These are phyloP conservation scores for Musca domestica DNA, from an alignment of 1,140 invertebrate genomes.

Conservation along the genomic window DNA sequence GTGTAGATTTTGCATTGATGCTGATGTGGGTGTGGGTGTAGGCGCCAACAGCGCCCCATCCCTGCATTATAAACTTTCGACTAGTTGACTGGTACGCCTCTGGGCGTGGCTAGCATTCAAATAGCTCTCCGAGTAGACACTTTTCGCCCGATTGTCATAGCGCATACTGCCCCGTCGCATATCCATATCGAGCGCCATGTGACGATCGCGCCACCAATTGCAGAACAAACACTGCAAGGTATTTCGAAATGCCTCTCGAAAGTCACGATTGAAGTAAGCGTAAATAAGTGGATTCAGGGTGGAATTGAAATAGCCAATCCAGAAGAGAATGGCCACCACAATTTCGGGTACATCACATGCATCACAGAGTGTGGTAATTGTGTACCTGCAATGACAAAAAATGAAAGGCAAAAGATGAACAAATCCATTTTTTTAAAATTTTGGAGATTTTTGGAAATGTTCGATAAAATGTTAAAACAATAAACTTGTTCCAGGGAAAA, in stretches of 20 bases:
- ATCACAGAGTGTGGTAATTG: slow-evolving; percentile 77
- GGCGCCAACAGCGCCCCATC: slow-evolving; percentile 49
- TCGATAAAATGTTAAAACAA: too few relatives aligned
- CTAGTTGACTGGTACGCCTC: slow-evolving; percentile 47
- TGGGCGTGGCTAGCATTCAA: slow-evolving; percentile 53
- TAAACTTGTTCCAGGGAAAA: too few relatives aligned
- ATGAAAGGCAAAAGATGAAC: too few relatives aligned
- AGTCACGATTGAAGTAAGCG: slow-evolving; percentile 98
- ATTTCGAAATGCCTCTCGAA: slow-evolving; percentile 95
- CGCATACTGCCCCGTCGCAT: slow-evolving; percentile 65
- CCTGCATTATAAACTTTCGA: slow-evolving; percentile 54
- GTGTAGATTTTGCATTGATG: slow-evolving; percentile 24
- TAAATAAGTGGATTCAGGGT: slow-evolving; percentile 96
- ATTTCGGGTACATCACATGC: slow-evolving; percentile 77
- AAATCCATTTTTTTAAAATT: too few relatives aligned
- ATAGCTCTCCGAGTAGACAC: slow-evolving; percentile 72
- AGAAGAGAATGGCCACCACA: slow-evolving; percentile 89
- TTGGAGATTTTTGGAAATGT: too few relatives aligned
- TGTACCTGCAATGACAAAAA: slow-evolving; percentile 68
- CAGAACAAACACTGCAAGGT: slow-evolving; percentile 87
- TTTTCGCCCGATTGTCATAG: slow-evolving; percentile 70
- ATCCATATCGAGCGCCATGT: slow-evolving; percentile 55
- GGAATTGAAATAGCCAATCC: slow-evolving; percentile 99
- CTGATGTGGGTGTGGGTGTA: slow-evolving; percentile 29
- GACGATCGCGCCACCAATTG: slow-evolving; percentile 68